Evolutionary conservation across 2,888 invertebrate species (phyloP).

Genomic region (Agrotis puta): DNA sequence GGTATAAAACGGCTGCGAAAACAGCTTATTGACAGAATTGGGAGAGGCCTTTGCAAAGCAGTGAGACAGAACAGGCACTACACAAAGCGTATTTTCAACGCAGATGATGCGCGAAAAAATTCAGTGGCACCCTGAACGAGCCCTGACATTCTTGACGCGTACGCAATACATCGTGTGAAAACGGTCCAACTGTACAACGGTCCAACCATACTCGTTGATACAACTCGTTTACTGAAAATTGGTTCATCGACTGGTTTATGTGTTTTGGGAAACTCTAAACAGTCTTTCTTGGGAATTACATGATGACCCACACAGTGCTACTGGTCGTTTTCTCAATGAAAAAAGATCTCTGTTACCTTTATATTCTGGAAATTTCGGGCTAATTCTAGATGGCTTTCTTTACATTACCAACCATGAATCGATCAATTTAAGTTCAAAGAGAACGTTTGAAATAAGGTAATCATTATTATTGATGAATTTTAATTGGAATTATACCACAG

Average conservation of each 20-base stretch:
- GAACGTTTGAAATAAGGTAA: neutral
- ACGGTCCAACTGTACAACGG: too few species aligned
- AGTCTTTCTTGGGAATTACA: conserved; percentile 31
- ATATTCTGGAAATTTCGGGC: neutral
- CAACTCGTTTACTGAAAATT: neutral
- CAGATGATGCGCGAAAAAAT: too few species aligned
- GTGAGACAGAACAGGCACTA: too few species aligned
- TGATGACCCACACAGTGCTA: neutral
- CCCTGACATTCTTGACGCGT: too few species aligned
- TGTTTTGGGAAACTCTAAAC: neutral
- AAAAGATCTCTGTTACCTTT: neutral
- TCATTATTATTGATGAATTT: neutral
- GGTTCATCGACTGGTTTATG: neutral
- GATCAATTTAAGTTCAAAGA: neutral
- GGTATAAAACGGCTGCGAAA: too few species aligned
- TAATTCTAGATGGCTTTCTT: neutral
- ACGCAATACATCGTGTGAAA: too few species aligned
- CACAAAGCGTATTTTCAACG: too few species aligned
- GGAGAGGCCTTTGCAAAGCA: too few species aligned
- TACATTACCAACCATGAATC: neutral
- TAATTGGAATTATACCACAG: neutral
- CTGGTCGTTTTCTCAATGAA: neutral
- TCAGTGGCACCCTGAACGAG: too few species aligned
- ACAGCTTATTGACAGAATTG: too few species aligned
- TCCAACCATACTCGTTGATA: too few species aligned